Percentiles rank a stretch among this genome's conserved stretches.
Evolutionary conservation across 2,888 invertebrate species (phyloP).

Genomic region (Lycophotia porphyrea): DNA sequence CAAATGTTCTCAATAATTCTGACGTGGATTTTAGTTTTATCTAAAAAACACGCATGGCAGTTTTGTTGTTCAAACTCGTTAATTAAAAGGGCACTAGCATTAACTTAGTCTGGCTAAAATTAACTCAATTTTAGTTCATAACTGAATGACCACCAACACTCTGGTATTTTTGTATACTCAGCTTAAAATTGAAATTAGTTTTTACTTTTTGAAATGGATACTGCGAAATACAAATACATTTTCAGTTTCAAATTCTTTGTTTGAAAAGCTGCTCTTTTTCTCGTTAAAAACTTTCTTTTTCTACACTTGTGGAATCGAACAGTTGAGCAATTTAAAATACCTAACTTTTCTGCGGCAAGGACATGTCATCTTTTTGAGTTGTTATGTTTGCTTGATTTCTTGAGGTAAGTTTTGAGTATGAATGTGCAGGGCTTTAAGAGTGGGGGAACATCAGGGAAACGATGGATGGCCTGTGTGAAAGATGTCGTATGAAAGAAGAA

Average conservation of each 20-base stretch:
- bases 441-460: too few relatives aligned
- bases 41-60: neutral
- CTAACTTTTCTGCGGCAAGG: neutral
- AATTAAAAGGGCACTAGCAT: neutral
- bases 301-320: neutral
- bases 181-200: neutral
- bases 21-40: neutral
- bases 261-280: neutral
- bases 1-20: neutral
- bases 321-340: neutral
- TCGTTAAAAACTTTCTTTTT: neutral
- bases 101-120: neutral
- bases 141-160: neutral
- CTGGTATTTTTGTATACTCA: neutral
- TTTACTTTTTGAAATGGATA: neutral
- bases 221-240: neutral
- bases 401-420: neutral
- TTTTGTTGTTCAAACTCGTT: constrained; percentile 1
- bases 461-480: too few relatives aligned
- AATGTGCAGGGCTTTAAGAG: too few relatives aligned
- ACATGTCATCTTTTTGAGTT: neutral
- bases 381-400: neutral
- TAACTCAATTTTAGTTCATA: constrained; percentile 12
- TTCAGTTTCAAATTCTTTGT: neutral
- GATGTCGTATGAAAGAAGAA: too few relatives aligned